phyloP scores from a whole-genome alignment of 1,140 invertebrate genomes.

The Heliconius hewitsoni region DNA sequence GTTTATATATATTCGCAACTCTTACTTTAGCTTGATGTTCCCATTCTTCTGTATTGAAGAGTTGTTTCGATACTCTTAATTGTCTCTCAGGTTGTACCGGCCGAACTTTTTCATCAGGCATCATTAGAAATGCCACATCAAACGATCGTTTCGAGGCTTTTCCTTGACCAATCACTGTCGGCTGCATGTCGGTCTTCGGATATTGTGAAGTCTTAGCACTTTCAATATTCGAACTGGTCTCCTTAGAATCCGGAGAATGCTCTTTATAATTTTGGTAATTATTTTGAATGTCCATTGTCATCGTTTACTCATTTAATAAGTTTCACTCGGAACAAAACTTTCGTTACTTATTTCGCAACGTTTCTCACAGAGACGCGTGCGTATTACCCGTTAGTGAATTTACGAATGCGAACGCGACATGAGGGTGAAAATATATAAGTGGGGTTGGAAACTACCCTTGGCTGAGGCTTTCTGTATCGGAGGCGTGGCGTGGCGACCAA shows the following conservation, averaged over 20 bases:
- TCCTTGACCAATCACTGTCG: conserved; percentile 59
- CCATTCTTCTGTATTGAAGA: conserved; percentile 76
- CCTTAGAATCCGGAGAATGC: conserved; percentile 70
- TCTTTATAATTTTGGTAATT: conserved; percentile 78
- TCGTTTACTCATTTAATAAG: conserved; percentile 74
- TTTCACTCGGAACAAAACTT: conserved; percentile 66
- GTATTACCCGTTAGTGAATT: conserved; percentile 62
- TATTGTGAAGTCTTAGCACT: conserved; percentile 68
- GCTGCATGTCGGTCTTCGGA: conserved; percentile 64
- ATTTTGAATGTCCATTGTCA: conserved; percentile 82
- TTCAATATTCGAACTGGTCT: conserved; percentile 69
- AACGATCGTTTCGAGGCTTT: conserved; percentile 88
- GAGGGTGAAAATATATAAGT: conserved; percentile 79
- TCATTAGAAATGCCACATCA: conserved; percentile 93
- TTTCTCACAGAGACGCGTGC: conserved; percentile 61
- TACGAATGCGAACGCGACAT: conserved; percentile 70
- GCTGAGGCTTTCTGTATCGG: conserved; percentile 53
- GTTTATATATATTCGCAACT: conserved; percentile 68
- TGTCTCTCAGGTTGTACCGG: conserved; percentile 85
- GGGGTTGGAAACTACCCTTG: conserved; percentile 75
- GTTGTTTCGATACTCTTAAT: conserved; percentile 80
- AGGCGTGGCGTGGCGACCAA: conserved; percentile 68
- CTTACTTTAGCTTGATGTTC: conserved; percentile 63
- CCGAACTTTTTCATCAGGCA: conserved; percentile 90
- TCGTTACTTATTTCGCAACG: conserved; percentile 72